Conservation (phyloP, 1,140 invertebrate genomes). For the Periplaneta americana region DNA sequence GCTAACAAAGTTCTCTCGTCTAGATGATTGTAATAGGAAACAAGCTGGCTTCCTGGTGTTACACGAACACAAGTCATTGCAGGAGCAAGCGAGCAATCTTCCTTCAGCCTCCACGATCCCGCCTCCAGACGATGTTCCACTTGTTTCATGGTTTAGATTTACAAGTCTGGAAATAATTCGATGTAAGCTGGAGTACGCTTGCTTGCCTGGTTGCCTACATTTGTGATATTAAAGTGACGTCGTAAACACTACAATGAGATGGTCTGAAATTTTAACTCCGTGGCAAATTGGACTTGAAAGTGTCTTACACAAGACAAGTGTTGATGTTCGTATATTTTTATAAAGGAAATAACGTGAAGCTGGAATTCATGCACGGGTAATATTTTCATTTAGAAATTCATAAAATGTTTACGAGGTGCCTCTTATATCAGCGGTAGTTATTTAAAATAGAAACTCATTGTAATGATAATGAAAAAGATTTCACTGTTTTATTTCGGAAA, state of each 20-base stretch:
- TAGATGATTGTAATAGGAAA: neutral
- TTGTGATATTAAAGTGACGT: neutral
- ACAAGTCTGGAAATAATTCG: neutral
- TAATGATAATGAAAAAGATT: too few species aligned
- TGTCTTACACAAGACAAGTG: neutral
- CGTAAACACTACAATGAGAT: neutral
- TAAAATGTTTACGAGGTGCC: too few species aligned
- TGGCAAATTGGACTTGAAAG: neutral
- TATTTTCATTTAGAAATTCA: too few species aligned
- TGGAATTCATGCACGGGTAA: too few species aligned
- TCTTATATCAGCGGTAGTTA: too few species aligned
- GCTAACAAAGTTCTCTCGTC: too few species aligned
- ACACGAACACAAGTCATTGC: neutral
- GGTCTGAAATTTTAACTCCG: neutral
- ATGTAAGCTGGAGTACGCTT: neutral
- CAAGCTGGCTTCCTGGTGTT: neutral
- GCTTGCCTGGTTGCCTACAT: neutral
- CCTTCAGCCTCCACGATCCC: neutral
- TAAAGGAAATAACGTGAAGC: too few species aligned
- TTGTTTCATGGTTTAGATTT: neutral
- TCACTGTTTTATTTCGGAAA: too few species aligned
- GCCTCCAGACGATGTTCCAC: too few species aligned
- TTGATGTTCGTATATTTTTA: neutral
- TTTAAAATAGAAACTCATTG: too few species aligned
- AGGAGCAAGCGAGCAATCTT: neutral